Base-by-base conservation (phyloP, 2,113 vertebrate genomes). In the Prionailurus viverrinus region DNA sequence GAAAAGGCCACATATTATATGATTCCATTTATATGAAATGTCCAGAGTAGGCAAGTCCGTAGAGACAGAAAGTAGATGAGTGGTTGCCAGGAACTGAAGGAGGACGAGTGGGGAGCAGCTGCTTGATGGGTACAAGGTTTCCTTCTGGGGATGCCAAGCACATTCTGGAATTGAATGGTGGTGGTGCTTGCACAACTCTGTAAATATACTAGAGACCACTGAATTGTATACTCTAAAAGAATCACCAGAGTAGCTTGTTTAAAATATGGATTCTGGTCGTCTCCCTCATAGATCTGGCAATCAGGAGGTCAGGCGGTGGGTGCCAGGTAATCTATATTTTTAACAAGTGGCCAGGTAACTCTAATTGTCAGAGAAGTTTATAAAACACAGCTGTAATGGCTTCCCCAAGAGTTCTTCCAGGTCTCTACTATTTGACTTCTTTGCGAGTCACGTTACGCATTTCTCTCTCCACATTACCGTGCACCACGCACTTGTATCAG, bases 151-250 rank as follows among this genome's bases (percentile, higher is more conserved):
- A 27, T 85, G 36, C 81, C 29, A 25, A 95, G 80, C 74, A 74
- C 48, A 6, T 81, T 89, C 15, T 93, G 65, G 21, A 91, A 74
- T 33, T 97, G 48, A 84, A 65, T 68, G 41, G 10, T 91, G 51
- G 23, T 93, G 66, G 45, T 61, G 12, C 12, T 61, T 82, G 23
- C 2, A 91, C 29, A 78, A 69, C 16, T 58, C 48, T n/a, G 15
- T 82, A 23, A 92, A 41, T 97, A 48, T 95, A 61, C 15, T 66
- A 63, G 90, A 92, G 79, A 51, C 18, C 41, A 94, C 41, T 29
- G 13, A 89, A 69, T 69, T 19, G 39, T 65, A 48, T 11, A 55
- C 23, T 95, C 86, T 86, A 58, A 90, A 88, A 92, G 8, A 63
- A 51, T 90, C n/a, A 29, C 5, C 11, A 66, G 31, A 96, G 13